A percentile compares a stretch with the other conserved stretches of the same genome.
Evolutionary conservation across 2,888 invertebrate genomes (phyloP).

Genomic region (Macrosiphum euphorbiae): DNA sequence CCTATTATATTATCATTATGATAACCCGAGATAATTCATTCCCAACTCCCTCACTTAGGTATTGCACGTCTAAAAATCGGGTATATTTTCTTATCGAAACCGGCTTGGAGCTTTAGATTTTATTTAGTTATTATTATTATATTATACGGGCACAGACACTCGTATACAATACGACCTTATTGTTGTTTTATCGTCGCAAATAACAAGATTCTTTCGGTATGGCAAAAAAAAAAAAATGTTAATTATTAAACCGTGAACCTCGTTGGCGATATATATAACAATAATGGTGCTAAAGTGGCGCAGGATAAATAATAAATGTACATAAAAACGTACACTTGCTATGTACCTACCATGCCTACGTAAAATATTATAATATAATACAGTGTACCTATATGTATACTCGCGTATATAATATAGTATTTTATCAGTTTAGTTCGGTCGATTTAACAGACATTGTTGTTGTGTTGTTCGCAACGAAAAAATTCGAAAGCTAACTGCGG

Average conservation of each 20-base stretch:
- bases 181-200: neutral
- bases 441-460: slow-evolving; percentile 46
- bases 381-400: neutral
- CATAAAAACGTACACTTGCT: neutral
- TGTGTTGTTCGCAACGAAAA: neutral
- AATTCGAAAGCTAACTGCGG: slow-evolving; percentile 11
- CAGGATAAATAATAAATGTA: slow-evolving; percentile 17
- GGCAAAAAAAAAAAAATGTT: neutral
- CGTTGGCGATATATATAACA: neutral
- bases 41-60: neutral
- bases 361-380: neutral
- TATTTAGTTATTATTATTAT: neutral
- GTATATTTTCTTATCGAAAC: neutral
- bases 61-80: neutral
- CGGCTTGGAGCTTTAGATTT: neutral
- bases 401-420: neutral
- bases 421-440: slow-evolving; percentile 57
- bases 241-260: neutral
- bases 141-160: neutral
- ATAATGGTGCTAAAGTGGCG: neutral
- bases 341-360: neutral
- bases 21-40: neutral
- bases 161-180: neutral
- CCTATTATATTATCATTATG: neutral
- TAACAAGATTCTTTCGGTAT: neutral